Conservation (phyloP, 1,140 invertebrate genomes). For the Drosophila murphyi region DNA sequence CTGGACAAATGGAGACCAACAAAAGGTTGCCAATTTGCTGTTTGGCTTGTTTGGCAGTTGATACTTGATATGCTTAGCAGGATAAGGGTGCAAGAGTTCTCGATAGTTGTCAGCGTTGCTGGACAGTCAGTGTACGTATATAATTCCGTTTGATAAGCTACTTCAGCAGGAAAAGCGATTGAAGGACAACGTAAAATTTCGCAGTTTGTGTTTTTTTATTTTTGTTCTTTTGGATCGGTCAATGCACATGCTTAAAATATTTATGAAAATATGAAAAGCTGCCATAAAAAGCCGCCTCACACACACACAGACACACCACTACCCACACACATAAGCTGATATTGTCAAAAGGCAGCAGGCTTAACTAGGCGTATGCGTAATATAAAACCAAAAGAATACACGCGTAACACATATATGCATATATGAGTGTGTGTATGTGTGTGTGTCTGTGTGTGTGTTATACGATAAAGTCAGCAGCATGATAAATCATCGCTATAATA, state of each 20-base stretch:
- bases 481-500: slow-evolving; percentile 75
- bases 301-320: not conserved
- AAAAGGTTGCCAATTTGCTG: slow-evolving; percentile 69
- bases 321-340: slow-evolving; percentile 56
- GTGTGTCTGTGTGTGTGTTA: slow-evolving; percentile 50
- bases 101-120: slow-evolving; percentile 15
- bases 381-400: slow-evolving; percentile 40
- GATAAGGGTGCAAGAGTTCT: slow-evolving; percentile 19
- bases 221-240: slow-evolving; percentile 20
- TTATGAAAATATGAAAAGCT: slow-evolving; percentile 72
- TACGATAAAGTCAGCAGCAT: slow-evolving; percentile 76
- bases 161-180: slow-evolving; percentile 60
- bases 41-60: slow-evolving; percentile 70
- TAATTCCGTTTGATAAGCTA: slow-evolving; percentile 68
- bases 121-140: not conserved
- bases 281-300: slow-evolving; percentile 12
- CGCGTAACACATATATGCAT: not conserved
- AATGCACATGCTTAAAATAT: slow-evolving; percentile 71
- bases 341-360: slow-evolving; percentile 52
- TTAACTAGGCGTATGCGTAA: slow-evolving; percentile 74
- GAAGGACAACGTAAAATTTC: slow-evolving; percentile 14
- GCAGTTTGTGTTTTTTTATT: slow-evolving; percentile 9
- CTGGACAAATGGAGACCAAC: slow-evolving; percentile 5
- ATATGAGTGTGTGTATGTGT: slow-evolving; percentile 31
- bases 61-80: slow-evolving; percentile 68